Percentiles rank a stretch among this genome's conserved stretches.
These are phyloP conservation scores for Podargus strigoides DNA, from an alignment of 2,797 vertebrate genomes.

Conservation along the genomic window DNA sequence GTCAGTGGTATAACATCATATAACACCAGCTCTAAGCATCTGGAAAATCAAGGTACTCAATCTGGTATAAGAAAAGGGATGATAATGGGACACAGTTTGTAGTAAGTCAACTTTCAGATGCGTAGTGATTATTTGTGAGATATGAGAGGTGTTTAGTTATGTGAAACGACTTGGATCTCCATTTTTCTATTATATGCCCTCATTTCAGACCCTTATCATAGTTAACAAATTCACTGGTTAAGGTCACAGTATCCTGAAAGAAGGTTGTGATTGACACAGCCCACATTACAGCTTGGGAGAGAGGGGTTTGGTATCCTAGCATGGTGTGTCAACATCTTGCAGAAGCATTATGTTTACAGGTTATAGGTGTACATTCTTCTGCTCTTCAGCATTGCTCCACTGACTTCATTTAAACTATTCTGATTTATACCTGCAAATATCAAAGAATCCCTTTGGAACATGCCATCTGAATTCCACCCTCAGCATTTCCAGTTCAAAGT, in stretches of 20 bases:
- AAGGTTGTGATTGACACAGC: background rate
- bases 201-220: background rate
- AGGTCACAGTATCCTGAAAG: background rate
- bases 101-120: background rate
- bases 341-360: background rate
- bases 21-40: background rate
- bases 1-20: background rate
- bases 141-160: background rate
- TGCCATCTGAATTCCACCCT: background rate
- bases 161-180: background rate
- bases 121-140: background rate
- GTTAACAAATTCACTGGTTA: background rate
- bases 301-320: background rate
- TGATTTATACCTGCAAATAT: background rate
- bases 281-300: background rate
- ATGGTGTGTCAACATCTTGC: background rate
- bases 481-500: slow-evolving; percentile 15
- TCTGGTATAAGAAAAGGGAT: background rate
- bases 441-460: background rate
- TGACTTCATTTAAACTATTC: background rate
- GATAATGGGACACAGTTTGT: background rate
- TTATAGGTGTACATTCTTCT: background rate
- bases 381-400: background rate
- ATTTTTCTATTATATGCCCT: background rate
- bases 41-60: background rate